A percentile compares a stretch with the other conserved stretches of the same genome.
Conservation (phyloP, 2,888 invertebrate genomes). For the Chouioia cunea region DNA sequence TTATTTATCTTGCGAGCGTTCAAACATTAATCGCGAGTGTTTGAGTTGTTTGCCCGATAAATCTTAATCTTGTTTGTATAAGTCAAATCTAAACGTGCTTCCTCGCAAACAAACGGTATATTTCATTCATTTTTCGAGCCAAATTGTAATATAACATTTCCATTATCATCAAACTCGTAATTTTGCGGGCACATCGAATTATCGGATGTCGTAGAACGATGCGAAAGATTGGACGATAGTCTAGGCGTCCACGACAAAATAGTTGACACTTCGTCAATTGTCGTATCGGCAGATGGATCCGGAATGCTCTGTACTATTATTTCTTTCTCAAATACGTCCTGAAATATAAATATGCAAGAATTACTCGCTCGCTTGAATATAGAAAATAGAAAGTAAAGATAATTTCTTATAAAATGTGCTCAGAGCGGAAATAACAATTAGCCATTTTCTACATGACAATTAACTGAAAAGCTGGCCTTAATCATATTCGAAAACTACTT, state of each 20-base stretch:
- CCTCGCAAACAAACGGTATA: too few relatives aligned
- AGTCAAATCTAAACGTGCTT: too few relatives aligned
- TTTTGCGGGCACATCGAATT: slow-evolving; percentile 25
- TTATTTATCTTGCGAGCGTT: too few relatives aligned
- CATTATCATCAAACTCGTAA: slow-evolving; percentile 16
- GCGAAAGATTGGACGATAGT: slow-evolving; percentile 7
- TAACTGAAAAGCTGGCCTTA: too few relatives aligned
- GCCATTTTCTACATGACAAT: too few relatives aligned
- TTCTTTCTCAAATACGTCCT: slow-evolving; percentile 34
- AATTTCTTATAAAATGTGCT: not conserved
- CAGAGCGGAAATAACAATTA: not conserved
- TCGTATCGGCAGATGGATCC: not conserved
- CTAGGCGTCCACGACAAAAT: slow-evolving; percentile 1
- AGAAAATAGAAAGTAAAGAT: not conserved
- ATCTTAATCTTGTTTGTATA: too few relatives aligned
- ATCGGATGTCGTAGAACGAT: slow-evolving; percentile 3
- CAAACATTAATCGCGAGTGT: too few relatives aligned
- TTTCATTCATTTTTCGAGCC: too few relatives aligned
- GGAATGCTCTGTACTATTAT: slow-evolving; percentile 23
- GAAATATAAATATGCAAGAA: not conserved
- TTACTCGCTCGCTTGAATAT: too few relatives aligned
- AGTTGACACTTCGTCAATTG: not conserved
- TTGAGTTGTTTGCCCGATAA: too few relatives aligned
- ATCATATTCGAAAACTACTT: too few relatives aligned
- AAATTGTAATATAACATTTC: slow-evolving; percentile 10